Evolutionary conservation across 2,113 vertebrate genomes (phyloP).

Genomic region (Onychorhynchus coronatus): DNA sequence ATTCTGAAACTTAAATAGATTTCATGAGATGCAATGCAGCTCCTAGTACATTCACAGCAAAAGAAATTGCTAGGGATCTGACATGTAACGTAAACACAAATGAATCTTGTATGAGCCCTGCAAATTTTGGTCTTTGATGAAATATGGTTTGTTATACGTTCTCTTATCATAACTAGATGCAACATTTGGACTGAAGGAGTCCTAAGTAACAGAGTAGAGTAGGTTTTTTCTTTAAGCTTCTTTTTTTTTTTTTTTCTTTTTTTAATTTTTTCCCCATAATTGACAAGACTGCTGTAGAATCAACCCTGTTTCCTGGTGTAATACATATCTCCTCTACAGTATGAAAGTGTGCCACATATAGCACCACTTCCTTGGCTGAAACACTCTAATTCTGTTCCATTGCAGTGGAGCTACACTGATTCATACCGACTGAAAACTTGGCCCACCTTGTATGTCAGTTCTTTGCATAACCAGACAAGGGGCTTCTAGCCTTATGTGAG

Average conservation of each 20-base stretch:
- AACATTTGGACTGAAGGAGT: not conserved
- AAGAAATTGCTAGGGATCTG: conserved; percentile 15
- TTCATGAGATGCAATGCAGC: conserved; percentile 17
- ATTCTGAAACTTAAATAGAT: conserved; percentile 34
- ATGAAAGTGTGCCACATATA: not conserved
- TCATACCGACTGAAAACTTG: not conserved
- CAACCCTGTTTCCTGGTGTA: not conserved
- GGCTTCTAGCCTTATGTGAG: not conserved
- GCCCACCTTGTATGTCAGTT: not conserved
- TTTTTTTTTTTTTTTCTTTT: not conserved
- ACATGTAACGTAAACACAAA: conserved; percentile 23
- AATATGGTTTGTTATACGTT: not conserved
- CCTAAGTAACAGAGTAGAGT: not conserved
- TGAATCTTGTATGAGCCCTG: conserved; percentile 34
- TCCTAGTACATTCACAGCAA: not conserved
- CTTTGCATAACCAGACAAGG: not conserved
- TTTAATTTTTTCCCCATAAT: not conserved
- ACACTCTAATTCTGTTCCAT: not conserved
- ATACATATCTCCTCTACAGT: not conserved
- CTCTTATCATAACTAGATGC: not conserved
- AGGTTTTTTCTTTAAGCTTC: not conserved
- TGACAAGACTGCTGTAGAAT: not conserved
- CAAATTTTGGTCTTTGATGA: conserved; percentile 37
- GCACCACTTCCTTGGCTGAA: not conserved
- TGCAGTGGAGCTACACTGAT: not conserved